Base-by-base conservation (phyloP, 2,113 vertebrate genomes). In the Melanotaenia duboulayi region DNA sequence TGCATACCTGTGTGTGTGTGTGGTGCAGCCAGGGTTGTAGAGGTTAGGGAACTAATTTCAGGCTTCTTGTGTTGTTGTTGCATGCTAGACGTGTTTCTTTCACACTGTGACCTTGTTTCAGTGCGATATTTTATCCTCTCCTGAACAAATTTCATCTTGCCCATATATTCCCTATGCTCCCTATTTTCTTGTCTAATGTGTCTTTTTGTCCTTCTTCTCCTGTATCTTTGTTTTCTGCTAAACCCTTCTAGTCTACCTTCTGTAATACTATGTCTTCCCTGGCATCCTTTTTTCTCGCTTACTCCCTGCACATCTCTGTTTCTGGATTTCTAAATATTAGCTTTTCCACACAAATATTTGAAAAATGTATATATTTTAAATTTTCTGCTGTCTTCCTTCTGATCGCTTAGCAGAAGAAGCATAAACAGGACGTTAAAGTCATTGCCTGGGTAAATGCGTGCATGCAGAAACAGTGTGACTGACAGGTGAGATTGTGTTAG, bases 21-120 rank as follows among this genome's bases (percentile, higher is more conserved):
- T 10, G 48, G 40, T 44, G 44, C 22, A 14, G 22, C 0, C 28
- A 49, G 23, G 17, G 42, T 63, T 55, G 24, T 37, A 24, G 55
- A 76, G 65, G 76, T 74, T 35, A 64, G 39, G 59, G 46, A 71
- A 79, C 69, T 85, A 59, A 55, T 84, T 80, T 66, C 20, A 75
- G 35, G 51, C 24, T 25, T 59, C 28, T 44, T 44, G 46, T 60
- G 65, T 14, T 44, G 7, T 10, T 61, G 24, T n/a, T n/a, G n/a
- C 7, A 23, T 51, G 25, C 19, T 56, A 4, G 20, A 44, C 56
- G 42, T n/a, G 68, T 65, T 19, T 5, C 13, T 57, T 61, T 55
- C 55, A 79, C 40, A 58, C 68, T n/a, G 59, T 58, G 59, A 66
- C 65, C 32, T 37, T 12, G 5, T 17, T 68, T 72, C 59, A 12